Percentiles rank a stretch among this genome's conserved stretches.
Evolutionary conservation across 2,888 invertebrate genomes (phyloP).

Genomic region (Icerya purchasi): DNA sequence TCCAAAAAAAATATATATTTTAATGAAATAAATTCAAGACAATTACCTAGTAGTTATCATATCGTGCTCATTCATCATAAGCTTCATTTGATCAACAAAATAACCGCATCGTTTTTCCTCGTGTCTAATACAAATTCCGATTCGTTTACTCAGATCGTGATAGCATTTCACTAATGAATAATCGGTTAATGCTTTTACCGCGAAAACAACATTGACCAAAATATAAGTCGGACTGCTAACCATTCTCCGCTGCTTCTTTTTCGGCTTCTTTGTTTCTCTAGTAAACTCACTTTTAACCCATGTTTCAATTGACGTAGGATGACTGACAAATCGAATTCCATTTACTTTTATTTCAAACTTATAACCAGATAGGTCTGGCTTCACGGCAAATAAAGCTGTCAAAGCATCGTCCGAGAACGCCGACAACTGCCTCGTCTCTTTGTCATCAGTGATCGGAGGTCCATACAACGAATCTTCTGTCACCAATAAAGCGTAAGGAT

Average conservation of each 20-base stretch:
- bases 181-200: constrained; percentile 69
- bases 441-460: constrained; percentile 24
- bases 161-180: constrained; percentile 85
- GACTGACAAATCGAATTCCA: constrained; percentile 86
- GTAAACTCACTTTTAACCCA: constrained; percentile 26
- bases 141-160: constrained; percentile 71
- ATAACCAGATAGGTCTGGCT: constrained; percentile 65
- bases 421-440: constrained; percentile 39
- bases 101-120: constrained; percentile 81
- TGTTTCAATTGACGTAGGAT: constrained; percentile 54
- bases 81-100: constrained; percentile 67
- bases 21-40: too few relatives aligned
- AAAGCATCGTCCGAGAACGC: constrained; percentile 67
- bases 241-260: constrained; percentile 4
- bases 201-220: constrained; percentile 74
- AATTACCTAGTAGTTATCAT: constrained; percentile 34
- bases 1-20: too few relatives aligned
- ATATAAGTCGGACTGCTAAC: constrained; percentile 35
- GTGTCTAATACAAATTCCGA: constrained; percentile 67
- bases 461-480: constrained; percentile 54
- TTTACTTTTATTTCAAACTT: constrained; percentile 90
- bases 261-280: background rate
- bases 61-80: constrained; percentile 49
- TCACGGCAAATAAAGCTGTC: constrained; percentile 74
- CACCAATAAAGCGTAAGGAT: constrained; percentile 57